Conservation (phyloP, 1,140 invertebrate species). For the Phortica variegata region DNA sequence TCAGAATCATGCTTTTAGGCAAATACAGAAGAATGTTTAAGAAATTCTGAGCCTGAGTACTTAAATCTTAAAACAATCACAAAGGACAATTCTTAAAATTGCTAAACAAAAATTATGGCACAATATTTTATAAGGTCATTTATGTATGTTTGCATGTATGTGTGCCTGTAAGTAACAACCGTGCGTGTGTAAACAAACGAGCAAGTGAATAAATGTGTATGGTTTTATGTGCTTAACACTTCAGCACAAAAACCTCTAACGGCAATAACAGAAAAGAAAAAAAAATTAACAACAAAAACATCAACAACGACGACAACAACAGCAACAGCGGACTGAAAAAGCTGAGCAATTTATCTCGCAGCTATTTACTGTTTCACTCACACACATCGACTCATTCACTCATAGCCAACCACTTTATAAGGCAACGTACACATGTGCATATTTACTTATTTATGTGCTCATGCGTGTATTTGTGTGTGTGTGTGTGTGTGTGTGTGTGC, state of each 20-base stretch:
- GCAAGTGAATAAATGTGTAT: too few relatives aligned
- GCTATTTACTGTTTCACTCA: constrained; percentile 48
- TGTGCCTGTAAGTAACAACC: too few relatives aligned
- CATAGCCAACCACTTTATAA: constrained; percentile 4
- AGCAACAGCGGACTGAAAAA: constrained; percentile 16
- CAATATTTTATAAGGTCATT: too few relatives aligned
- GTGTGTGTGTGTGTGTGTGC: constrained; percentile 7
- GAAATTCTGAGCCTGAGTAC: too few relatives aligned
- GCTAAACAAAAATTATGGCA: too few relatives aligned
- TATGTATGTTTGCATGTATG: too few relatives aligned
- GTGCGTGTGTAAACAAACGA: too few relatives aligned
- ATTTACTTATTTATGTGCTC: constrained; percentile 34
- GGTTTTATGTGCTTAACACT: constrained; percentile 54
- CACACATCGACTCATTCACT: not conserved
- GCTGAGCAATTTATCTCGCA: constrained; percentile 54
- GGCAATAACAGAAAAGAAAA: constrained; percentile 12
- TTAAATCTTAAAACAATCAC: too few relatives aligned
- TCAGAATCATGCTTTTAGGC: too few relatives aligned
- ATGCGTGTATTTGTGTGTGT: constrained; percentile 30
- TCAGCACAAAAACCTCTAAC: constrained; percentile 31
- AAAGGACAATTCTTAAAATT: too few relatives aligned
- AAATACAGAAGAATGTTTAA: too few relatives aligned
- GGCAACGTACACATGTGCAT: constrained; percentile 36
- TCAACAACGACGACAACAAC: constrained; percentile 33
- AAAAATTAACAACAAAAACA: constrained; percentile 8